Conservation (phyloP, 2,888 invertebrate genomes). For the Priapulus caudatus region DNA sequence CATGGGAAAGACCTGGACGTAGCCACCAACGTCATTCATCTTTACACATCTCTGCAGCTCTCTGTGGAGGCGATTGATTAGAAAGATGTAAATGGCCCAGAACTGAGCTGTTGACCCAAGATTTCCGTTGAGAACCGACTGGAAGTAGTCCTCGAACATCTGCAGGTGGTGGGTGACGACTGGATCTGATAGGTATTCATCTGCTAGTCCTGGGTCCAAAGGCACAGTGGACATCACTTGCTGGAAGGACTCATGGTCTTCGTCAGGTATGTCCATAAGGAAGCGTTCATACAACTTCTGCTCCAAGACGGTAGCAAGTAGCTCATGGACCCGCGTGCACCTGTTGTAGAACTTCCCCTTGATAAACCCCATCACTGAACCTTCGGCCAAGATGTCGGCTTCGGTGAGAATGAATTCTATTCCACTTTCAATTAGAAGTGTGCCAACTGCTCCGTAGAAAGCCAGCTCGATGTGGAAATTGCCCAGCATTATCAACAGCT, state of each 20-base stretch:
- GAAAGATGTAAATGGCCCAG: slow-evolving; percentile 13
- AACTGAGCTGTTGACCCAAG: slow-evolving; percentile 14
- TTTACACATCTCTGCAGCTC: slow-evolving; percentile 9
- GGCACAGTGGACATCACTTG: no score
- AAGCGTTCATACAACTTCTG: no score
- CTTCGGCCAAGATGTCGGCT: slow-evolving; percentile 14
- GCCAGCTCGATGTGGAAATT: slow-evolving; percentile 16
- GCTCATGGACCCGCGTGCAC: slow-evolving; percentile 12
- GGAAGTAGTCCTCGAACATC: no score
- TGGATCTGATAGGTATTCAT: no score
- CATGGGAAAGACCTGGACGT: slow-evolving; percentile 9
- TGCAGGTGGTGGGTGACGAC: no score
- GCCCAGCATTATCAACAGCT: slow-evolving; percentile 13
- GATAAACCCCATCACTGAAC: slow-evolving; percentile 14
- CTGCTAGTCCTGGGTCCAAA: no score
- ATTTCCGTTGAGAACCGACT: no score
- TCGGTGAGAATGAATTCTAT: slow-evolving; percentile 13
- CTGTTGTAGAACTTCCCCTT: slow-evolving; percentile 15
- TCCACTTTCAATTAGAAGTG: slow-evolving; percentile 10
- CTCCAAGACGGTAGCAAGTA: slow-evolving; percentile 12
- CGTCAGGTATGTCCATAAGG: no score
- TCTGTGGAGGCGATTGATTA: slow-evolving; percentile 14
- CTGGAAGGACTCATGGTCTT: no score
- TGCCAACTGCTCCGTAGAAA: slow-evolving; percentile 15
- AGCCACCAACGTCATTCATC: slow-evolving; percentile 13